phyloP scores from a whole-genome alignment of 2,888 invertebrate genomes.

The Cristatella mucedo region DNA sequence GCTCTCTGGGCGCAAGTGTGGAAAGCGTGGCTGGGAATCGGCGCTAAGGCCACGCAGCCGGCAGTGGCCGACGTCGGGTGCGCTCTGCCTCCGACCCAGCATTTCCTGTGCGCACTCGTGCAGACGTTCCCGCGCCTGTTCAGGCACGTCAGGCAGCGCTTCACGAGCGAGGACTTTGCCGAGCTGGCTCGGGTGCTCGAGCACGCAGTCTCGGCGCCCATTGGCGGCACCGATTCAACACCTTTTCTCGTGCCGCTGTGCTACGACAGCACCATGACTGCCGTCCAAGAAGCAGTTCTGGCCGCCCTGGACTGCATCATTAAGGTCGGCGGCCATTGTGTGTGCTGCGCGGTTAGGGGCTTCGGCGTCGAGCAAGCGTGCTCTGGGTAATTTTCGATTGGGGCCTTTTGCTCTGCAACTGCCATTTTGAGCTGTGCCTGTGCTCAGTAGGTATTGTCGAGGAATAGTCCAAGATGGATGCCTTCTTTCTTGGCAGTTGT shows the following conservation, averaged over 20 bases:
- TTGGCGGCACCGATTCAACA: slow-evolving; percentile 61
- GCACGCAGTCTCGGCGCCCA: slow-evolving; percentile 61
- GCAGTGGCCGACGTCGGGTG: slow-evolving; percentile 52
- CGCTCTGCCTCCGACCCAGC: slow-evolving; percentile 85
- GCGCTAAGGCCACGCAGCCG: slow-evolving; percentile 55
- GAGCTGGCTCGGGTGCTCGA: slow-evolving; percentile 45
- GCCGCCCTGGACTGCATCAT: slow-evolving; percentile 74
- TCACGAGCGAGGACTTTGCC: slow-evolving; percentile 17
- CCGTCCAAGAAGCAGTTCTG: slow-evolving; percentile 65
- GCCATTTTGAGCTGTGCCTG: too few relatives aligned
- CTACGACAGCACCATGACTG: slow-evolving; percentile 54
- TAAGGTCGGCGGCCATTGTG: too few relatives aligned
- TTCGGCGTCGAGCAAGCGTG: too few relatives aligned
- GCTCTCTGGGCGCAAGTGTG: slow-evolving; percentile 35
- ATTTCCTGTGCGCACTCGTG: slow-evolving; percentile 78
- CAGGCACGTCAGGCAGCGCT: slow-evolving; percentile 62
- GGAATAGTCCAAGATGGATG: too few relatives aligned
- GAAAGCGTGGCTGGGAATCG: slow-evolving; percentile 62
- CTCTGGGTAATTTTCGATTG: too few relatives aligned
- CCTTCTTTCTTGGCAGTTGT: too few relatives aligned
- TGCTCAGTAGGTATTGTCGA: too few relatives aligned
- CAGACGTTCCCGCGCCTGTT: slow-evolving; percentile 90
- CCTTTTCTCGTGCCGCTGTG: slow-evolving; percentile 63
- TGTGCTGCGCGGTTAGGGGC: too few relatives aligned
- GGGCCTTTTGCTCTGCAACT: too few relatives aligned